Base-by-base conservation (phyloP, 2,113 vertebrate species). In the Archocentrus centrarchus region DNA sequence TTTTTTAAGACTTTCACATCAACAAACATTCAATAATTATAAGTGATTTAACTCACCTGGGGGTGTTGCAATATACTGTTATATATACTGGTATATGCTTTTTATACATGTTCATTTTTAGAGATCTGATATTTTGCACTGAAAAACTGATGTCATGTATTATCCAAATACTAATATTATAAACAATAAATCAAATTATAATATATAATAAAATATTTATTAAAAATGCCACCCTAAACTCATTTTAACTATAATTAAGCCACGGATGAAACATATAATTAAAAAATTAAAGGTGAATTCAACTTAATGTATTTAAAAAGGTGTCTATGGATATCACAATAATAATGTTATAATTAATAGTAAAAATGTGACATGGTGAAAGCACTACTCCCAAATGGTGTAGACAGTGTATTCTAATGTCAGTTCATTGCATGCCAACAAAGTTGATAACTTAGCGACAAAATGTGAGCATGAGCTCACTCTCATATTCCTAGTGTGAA, bases 311-410 rank as follows among this genome's bases (percentile, higher is more conserved):
- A 53, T 0, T 70, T 50, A 18, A 30, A 70, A 30, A 0, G 11
- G 0, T 4, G 22, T 50, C 24, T 70, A 53, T 0, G 11, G 8
- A 30, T 0, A 70, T 70, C 17, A 1, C 44, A 70, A 53, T 20
- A 70, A 15, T 50, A 32, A 70, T 30, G 44, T 7, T 70, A 70
- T 50, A 50, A 50, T 50, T 39, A 44, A 30, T 3, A 70, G 66
- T 70, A 50, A 50, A 68, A 27, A 4, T 24, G 8, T 24, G 47
- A 68, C 15, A 64, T 37, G 22, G 41, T 44, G 20, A 41, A 37
- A 1, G 62, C 35, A 9, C 20, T 41, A 41, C 20, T 57, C 20
- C 20, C 10, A 57, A 22, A 24, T 6, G 22, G 22, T 13, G 11
- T 24, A 24, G 11, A 59, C 57, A 59, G 22, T 13, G 13, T 59